Conservation (phyloP, 2,113 vertebrate genomes). For the Furnarius figulus region DNA sequence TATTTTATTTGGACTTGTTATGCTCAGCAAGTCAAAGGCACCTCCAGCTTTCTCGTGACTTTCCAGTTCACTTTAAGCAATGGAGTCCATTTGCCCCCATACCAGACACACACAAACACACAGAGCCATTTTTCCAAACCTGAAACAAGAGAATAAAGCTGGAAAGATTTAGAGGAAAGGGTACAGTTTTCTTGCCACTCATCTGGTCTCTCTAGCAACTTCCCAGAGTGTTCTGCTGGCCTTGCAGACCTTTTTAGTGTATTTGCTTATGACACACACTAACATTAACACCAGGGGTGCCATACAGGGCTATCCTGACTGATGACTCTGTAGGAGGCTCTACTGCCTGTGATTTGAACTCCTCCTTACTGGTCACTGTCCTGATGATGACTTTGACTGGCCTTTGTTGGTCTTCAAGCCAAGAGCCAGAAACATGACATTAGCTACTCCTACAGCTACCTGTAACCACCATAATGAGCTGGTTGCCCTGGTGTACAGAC, state of each 20-base stretch:
- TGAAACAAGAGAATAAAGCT: not conserved
- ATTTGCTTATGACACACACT: not conserved
- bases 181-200: not conserved
- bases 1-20: not conserved
- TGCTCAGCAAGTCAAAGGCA: not conserved
- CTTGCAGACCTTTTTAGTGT: not conserved
- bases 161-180: not conserved
- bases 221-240: not conserved
- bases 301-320: not conserved
- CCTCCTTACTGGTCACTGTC: not conserved
- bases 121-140: rapidly evolving
- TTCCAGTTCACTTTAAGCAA: not conserved
- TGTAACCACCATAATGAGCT: not conserved
- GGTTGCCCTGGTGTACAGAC: not conserved
- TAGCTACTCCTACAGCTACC: not conserved
- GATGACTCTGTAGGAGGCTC: not conserved
- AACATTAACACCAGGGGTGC: rapidly evolving
- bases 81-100: not conserved
- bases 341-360: not conserved
- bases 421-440: not conserved
- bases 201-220: not conserved
- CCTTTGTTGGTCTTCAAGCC: not conserved
- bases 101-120: not conserved
- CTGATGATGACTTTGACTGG: not conserved
- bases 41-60: not conserved